Evolutionary conservation across 2,797 vertebrate species (phyloP).

Genomic region (Myotis myotis): DNA sequence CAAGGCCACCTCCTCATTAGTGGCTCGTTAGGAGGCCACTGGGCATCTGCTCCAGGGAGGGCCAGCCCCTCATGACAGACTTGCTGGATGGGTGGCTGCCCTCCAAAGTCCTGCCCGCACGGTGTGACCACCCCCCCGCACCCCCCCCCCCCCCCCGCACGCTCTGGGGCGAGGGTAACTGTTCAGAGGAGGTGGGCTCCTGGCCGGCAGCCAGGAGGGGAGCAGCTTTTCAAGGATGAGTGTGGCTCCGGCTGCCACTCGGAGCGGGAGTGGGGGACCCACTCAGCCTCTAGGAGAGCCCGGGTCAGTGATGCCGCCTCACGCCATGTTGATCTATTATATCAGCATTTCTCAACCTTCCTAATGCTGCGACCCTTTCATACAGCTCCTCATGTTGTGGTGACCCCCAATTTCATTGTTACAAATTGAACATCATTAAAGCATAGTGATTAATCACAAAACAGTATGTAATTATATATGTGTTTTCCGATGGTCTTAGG

Average conservation of each 20-base stretch:
- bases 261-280: background rate
- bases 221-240: too few relatives aligned
- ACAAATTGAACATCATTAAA: too few relatives aligned
- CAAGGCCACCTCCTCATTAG: background rate
- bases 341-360: too few relatives aligned
- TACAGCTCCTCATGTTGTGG: too few relatives aligned
- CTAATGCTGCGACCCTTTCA: too few relatives aligned
- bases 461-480: too few relatives aligned
- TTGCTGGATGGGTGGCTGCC: background rate
- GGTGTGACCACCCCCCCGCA: background rate
- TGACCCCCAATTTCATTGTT: too few relatives aligned
- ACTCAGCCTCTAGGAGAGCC: background rate
- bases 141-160: fast-evolving
- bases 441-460: too few relatives aligned
- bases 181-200: background rate
- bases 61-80: background rate
- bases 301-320: background rate
- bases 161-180: background rate
- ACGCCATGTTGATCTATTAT: background rate
- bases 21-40: background rate
- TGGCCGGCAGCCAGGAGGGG: background rate
- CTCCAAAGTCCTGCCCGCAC: background rate
- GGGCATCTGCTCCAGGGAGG: background rate
- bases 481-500: too few relatives aligned
- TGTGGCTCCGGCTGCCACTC: background rate